Evolutionary conservation across 1,140 invertebrate species (phyloP).

Genomic region (Ganaspis sp.): DNA sequence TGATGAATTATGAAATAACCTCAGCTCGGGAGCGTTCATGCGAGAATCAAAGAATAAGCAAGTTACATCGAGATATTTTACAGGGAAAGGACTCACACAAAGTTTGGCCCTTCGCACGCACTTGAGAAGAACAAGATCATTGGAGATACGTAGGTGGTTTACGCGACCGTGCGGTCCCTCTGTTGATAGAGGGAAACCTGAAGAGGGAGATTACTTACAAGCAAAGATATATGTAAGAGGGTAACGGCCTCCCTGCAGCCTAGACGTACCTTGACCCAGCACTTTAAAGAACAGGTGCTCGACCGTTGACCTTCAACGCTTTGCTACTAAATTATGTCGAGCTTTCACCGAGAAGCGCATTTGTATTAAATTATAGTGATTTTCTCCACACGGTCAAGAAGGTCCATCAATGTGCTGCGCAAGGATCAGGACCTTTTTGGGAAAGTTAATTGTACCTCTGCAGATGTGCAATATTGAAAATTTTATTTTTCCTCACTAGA

Average conservation of each 20-base stretch:
- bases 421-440: not conserved
- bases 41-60: slow-evolving; percentile 50
- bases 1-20: slow-evolving; percentile 45
- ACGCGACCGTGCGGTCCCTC: slow-evolving; percentile 43
- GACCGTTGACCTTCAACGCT: slow-evolving; percentile 48
- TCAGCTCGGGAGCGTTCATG: too few relatives aligned
- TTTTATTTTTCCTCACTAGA: slow-evolving; percentile 6
- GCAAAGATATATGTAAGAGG: slow-evolving; percentile 63
- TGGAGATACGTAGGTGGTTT: slow-evolving; percentile 58
- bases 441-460: slow-evolving; percentile 12
- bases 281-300: slow-evolving; percentile 74
- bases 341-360: slow-evolving; percentile 1
- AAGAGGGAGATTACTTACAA: slow-evolving; percentile 48
- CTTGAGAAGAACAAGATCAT: slow-evolving; percentile 61
- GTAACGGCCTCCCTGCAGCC: slow-evolving; percentile 73
- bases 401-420: not conserved
- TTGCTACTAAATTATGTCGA: slow-evolving; percentile 9
- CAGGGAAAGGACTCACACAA: slow-evolving; percentile 9
- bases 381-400: not conserved
- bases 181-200: slow-evolving; percentile 21
- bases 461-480: not conserved
- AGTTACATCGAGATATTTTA: slow-evolving; percentile 51
- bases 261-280: slow-evolving; percentile 73
- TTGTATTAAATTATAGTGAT: slow-evolving; percentile 4
- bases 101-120: slow-evolving; percentile 48